Evolutionary conservation across 2,113 vertebrate species (phyloP).

Genomic region (Butorides virescens): DNA sequence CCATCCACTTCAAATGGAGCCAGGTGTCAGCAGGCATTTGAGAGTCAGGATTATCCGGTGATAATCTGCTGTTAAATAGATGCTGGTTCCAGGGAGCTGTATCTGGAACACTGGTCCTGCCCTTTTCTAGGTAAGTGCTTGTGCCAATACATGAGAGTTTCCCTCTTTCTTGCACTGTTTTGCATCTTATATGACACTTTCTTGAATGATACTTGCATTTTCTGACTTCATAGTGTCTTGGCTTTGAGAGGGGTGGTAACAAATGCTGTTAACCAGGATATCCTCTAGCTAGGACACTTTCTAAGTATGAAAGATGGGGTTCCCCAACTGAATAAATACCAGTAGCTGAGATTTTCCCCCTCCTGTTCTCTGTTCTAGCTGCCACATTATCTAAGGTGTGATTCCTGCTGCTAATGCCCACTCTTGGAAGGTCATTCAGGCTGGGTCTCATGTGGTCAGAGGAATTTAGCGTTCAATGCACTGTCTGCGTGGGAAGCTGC

Average conservation of each 20-base stretch:
- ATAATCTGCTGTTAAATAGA: neutral
- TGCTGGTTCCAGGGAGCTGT: neutral
- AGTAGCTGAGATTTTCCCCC: neutral
- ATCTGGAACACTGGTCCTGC: neutral
- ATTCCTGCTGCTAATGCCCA: neutral
- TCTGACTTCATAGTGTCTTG: neutral
- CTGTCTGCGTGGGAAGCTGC: neutral
- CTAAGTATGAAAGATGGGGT: neutral
- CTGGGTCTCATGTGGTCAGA: neutral
- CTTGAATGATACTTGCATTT: neutral
- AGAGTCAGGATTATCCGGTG: neutral
- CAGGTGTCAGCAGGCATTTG: neutral
- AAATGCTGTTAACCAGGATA: neutral
- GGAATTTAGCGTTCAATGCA: neutral
- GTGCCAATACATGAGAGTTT: neutral
- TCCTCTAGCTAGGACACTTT: neutral
- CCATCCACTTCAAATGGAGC: neutral
- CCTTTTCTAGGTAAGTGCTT: neutral
- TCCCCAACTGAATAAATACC: neutral
- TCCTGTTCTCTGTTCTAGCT: neutral
- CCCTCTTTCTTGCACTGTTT: neutral
- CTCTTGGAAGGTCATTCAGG: neutral
- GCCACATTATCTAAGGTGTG: neutral
- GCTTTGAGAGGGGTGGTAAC: neutral
- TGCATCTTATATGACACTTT: neutral